Base-by-base conservation (phyloP, 2,888 invertebrate species). In the Heliothis peltigera region DNA sequence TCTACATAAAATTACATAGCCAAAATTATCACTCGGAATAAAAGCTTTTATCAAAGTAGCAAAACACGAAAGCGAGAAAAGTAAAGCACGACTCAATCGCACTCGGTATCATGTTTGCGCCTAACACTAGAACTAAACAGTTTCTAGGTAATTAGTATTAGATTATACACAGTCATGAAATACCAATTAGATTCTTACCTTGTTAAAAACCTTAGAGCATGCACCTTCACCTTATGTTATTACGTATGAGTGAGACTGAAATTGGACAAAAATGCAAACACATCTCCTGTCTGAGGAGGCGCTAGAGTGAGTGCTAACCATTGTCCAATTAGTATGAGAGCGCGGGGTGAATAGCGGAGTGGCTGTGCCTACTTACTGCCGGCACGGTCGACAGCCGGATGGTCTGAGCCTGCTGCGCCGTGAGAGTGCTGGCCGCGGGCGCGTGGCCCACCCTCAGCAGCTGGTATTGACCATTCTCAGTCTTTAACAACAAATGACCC, bases 401-500 rank as follows among this genome's bases (percentile, higher is more conserved):
- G 89, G 97, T 96, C 90, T 97, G 97, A 87, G 96, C 92, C 87
- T 95, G 96, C 82, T 96, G 95, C 89, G 95, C 95, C 86, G 96
- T 95, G 82, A 96, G 95, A 69, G 90, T 87, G 85, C 84, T 87
- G 81, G 96, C 95, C 67, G 96, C 92, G 65, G 98, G 96, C 75
- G 98, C 97, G 81, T 98, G 97, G 79, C 98, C 98, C 84, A 98
- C 98, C 91, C 98, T 97, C 89, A 99, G 95, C 91, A 99, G 96
- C 94, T 99, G 98, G 94, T 98, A 98, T 93, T 98, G 98, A 88
- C 99, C 99, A 96, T 98, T 98, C 95, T 99, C 99, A 89, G 99
- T 99, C 96, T 98, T 99, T 92, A 99, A 96, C 90, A 99, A 96
- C 91, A 99, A 96, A 93, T 96, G 96, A 91, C 98, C 98, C 93